Percentiles rank a stretch among this genome's conserved stretches.
These are phyloP conservation scores for Cathartes aura DNA, from an alignment of 2,113 vertebrate species.

Conservation along the genomic window DNA sequence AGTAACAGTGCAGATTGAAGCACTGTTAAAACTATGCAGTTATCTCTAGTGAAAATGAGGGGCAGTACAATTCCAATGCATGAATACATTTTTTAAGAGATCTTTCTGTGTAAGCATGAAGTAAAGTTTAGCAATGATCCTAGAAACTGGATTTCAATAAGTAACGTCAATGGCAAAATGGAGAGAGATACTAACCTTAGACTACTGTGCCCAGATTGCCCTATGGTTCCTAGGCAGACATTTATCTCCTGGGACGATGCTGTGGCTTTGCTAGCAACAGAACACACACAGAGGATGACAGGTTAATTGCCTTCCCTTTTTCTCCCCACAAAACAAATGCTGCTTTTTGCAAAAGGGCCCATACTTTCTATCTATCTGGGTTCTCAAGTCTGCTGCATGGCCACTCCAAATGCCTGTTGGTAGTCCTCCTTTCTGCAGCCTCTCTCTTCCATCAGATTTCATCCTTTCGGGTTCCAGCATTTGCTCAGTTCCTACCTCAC, in stretches of 20 bases:
- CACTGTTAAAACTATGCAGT: not conserved
- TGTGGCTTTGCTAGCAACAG: not conserved
- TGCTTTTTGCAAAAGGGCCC: not conserved
- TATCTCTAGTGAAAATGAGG: not conserved
- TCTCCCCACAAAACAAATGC: not conserved
- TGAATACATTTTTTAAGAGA: not conserved
- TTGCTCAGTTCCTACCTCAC: not conserved
- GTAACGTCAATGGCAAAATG: not conserved
- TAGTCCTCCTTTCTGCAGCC: not conserved
- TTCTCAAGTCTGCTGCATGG: not conserved
- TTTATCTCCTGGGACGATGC: not conserved
- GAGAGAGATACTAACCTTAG: not conserved
- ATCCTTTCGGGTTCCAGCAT: not conserved
- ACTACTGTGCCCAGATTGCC: not conserved
- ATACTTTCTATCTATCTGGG: not conserved
- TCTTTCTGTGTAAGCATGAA: not conserved
- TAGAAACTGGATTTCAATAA: not conserved
- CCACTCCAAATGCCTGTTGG: not conserved
- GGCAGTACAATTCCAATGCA: not conserved
- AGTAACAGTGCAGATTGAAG: not conserved
- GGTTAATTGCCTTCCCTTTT: not conserved
- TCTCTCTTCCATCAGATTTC: not conserved
- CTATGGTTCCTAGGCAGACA: not conserved
- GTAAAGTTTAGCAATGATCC: not conserved
- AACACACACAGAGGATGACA: not conserved